Percentiles rank a stretch among this genome's conserved stretches.
These are phyloP conservation scores for Coracopsis vasa DNA, from an alignment of 2,113 vertebrate species.

Conservation along the genomic window DNA sequence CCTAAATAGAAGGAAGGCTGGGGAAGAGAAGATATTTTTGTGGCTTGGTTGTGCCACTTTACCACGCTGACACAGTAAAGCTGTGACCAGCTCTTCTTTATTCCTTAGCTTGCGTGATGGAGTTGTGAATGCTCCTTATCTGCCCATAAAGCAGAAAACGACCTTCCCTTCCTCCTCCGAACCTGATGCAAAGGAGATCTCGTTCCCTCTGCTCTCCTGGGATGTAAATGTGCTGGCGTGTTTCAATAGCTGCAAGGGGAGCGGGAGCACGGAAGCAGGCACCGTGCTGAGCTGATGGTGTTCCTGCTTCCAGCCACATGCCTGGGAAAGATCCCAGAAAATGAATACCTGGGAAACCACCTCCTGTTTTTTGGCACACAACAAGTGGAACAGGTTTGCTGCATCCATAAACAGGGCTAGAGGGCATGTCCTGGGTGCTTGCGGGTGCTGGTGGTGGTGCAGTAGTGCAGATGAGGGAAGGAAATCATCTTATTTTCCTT, in stretches of 20 bases:
- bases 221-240: accelerated
- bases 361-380: neutral
- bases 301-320: accelerated
- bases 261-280: neutral
- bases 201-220: neutral
- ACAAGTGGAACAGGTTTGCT: neutral
- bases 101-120: neutral
- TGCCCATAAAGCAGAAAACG: neutral
- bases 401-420: accelerated
- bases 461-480: neutral
- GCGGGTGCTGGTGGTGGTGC: neutral
- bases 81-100: neutral
- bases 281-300: neutral
- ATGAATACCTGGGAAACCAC: neutral
- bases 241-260: neutral
- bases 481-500: neutral
- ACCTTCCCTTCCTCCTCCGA: neutral
- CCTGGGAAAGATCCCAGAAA: neutral
- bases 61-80: accelerated
- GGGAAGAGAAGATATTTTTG: neutral
- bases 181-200: neutral
- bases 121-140: neutral
- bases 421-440: neutral
- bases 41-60: neutral
- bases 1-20: neutral